These are phyloP conservation scores for Diceros bicornis DNA, from an alignment of 2,797 vertebrate species.

Conservation along the genomic window DNA sequence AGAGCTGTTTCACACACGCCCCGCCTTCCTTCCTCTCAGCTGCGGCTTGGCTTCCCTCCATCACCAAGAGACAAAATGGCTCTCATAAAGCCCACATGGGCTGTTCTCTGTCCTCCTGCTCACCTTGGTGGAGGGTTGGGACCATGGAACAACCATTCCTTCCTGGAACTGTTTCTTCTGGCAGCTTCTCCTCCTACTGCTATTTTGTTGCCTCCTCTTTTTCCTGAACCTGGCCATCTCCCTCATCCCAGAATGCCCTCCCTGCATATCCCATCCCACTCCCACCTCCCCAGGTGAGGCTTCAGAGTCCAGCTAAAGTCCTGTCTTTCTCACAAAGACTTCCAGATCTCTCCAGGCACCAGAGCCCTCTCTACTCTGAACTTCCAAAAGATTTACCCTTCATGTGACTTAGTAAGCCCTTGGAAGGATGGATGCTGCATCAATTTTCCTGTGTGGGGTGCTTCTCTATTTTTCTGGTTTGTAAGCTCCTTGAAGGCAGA, in stretches of 20 bases:
- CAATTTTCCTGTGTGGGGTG: neutral
- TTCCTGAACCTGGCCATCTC: neutral
- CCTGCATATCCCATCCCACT: neutral
- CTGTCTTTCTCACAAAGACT: neutral
- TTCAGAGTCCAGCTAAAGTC: neutral
- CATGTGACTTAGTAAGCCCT: neutral
- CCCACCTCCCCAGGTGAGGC: neutral
- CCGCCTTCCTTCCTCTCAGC: neutral
- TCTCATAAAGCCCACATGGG: neutral
- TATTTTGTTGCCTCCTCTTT: neutral
- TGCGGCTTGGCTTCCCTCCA: neutral
- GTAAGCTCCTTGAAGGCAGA: neutral
- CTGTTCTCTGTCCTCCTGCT: neutral
- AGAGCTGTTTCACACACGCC: neutral
- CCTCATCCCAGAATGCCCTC: rapidly evolving
- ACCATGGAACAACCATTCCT: neutral
- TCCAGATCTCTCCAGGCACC: neutral
- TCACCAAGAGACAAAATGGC: neutral
- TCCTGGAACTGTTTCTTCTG: neutral
- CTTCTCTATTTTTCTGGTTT: neutral
- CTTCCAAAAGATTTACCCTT: neutral
- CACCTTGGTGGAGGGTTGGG: neutral
- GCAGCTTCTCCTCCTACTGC: neutral
- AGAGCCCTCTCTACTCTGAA: neutral
- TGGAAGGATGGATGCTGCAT: neutral